Evolutionary conservation across 2,888 invertebrate genomes (phyloP).

Genomic region (Pilophorus perplexus): DNA sequence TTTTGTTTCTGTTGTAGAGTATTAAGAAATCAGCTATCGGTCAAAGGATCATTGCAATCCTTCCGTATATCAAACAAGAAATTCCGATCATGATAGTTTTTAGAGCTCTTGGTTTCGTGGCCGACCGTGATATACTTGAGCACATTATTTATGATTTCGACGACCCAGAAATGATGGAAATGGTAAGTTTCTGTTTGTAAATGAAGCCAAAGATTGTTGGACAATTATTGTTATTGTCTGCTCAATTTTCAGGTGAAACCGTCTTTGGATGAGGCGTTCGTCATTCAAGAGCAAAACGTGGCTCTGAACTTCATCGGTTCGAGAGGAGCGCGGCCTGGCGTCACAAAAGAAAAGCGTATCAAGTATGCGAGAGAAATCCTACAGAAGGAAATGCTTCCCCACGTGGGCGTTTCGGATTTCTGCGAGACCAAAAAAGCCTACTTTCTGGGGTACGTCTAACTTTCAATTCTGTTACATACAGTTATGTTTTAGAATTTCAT

Average conservation of each 20-base stretch:
- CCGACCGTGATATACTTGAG: slow-evolving; percentile 97
- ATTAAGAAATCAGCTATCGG: slow-evolving; percentile 99
- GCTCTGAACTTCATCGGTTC: slow-evolving; percentile 98
- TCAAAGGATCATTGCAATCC: slow-evolving; percentile 93
- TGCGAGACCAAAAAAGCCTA: slow-evolving; percentile 99
- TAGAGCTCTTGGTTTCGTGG: slow-evolving; percentile 97
- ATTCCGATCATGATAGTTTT: slow-evolving; percentile 99
- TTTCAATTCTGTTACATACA: too few species aligned
- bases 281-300: slow-evolving; percentile 98
- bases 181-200: slow-evolving; percentile 63
- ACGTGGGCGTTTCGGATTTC: slow-evolving; percentile 98
- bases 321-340: slow-evolving; percentile 94
- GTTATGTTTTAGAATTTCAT: too few species aligned
- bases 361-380: slow-evolving; percentile 99
- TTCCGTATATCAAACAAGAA: slow-evolving; percentile 99
- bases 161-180: slow-evolving; percentile 99
- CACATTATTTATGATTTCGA: slow-evolving; percentile 99
- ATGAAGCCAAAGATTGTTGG: not conserved
- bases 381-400: slow-evolving; percentile 99
- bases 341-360: slow-evolving; percentile 97
- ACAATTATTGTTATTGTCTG: not conserved
- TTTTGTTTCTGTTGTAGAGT: slow-evolving; percentile 60
- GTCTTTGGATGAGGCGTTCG: slow-evolving; percentile 97
- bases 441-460: slow-evolving; percentile 71
- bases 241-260: slow-evolving; percentile 67